These are phyloP conservation scores for Cantharis flavilabris DNA, from an alignment of 2,888 invertebrate species.

Conservation along the genomic window DNA sequence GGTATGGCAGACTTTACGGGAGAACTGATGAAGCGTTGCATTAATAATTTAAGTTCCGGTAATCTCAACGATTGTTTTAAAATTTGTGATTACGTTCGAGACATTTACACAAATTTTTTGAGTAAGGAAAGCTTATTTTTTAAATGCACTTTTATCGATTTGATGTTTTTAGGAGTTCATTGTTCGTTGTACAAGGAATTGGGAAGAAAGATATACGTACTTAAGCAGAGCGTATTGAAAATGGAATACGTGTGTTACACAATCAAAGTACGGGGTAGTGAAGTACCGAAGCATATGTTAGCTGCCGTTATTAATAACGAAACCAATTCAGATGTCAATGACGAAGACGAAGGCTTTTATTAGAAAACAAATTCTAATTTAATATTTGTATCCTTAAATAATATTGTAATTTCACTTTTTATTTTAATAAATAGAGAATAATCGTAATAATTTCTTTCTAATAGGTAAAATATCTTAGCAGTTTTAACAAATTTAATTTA, in stretches of 20 bases:
- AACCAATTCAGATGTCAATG: conserved; percentile 41
- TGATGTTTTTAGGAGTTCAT: conserved; percentile 52
- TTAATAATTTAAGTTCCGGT: conserved; percentile 79
- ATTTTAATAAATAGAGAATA: background rate
- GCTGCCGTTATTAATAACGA: conserved; percentile 57
- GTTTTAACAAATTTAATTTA: too few relatives aligned
- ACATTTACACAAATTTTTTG: conserved; percentile 67
- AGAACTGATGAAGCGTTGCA: conserved; percentile 87
- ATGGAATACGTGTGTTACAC: conserved; percentile 85
- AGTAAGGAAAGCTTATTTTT: conserved; percentile 49
- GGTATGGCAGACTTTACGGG: conserved; percentile 88
- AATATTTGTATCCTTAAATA: background rate
- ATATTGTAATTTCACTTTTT: background rate
- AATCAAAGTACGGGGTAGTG: conserved; percentile 77
- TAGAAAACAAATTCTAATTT: conserved; percentile 10
- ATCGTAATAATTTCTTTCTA: too few relatives aligned
- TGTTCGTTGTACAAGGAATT: conserved; percentile 65
- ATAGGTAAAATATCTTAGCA: too few relatives aligned
- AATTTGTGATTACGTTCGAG: conserved; percentile 73
- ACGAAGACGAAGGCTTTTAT: conserved; percentile 52
- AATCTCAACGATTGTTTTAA: conserved; percentile 73
- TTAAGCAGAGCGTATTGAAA: conserved; percentile 78
- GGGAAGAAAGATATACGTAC: conserved; percentile 69
- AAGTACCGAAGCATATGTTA: conserved; percentile 74
- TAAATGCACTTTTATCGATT: background rate